These are phyloP conservation scores for Chironomus riparius DNA, from an alignment of 2,888 invertebrate species.

Conservation along the genomic window DNA sequence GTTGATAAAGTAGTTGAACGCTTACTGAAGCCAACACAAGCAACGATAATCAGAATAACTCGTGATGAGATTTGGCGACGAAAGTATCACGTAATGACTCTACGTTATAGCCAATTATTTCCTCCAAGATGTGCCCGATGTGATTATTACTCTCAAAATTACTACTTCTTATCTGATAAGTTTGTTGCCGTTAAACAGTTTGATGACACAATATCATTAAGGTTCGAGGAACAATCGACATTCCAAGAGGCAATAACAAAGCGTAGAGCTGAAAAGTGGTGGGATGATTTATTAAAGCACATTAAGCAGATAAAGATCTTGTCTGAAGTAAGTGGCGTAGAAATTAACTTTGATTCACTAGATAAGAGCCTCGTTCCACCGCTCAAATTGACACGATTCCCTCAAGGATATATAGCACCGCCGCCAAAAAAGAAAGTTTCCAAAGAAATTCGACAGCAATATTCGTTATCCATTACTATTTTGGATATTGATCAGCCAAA, in stretches of 20 bases:
- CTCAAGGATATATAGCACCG: slow-evolving; percentile 18
- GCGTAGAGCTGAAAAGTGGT: slow-evolving; percentile 24
- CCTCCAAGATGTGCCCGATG: slow-evolving; percentile 24
- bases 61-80: slow-evolving; percentile 24
- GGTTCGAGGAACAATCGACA: slow-evolving; percentile 6
- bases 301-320: neutral
- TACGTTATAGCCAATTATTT: slow-evolving; percentile 17
- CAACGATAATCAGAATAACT: slow-evolving; percentile 23
- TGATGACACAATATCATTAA: slow-evolving; percentile 18
- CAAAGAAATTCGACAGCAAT: slow-evolving; percentile 5
- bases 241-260: slow-evolving; percentile 8
- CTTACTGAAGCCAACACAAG: slow-evolving; percentile 24
- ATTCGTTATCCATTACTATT: slow-evolving; percentile 13
- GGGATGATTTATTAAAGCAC: slow-evolving; percentile 12
- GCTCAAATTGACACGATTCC: slow-evolving; percentile 13
- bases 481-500: slow-evolving; percentile 17
- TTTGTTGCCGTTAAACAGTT: slow-evolving; percentile 21
- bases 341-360: neutral
- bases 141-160: slow-evolving; percentile 25
- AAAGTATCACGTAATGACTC: slow-evolving; percentile 8
- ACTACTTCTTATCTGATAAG: slow-evolving; percentile 18
- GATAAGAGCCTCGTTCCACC: slow-evolving; percentile 19
- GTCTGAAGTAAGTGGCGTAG: neutral
- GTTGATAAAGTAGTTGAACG: slow-evolving; percentile 21
- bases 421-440: neutral